Percentiles rank a stretch among this genome's conserved stretches.
Evolutionary conservation across 2,113 vertebrate genomes (phyloP).

Genomic region (Dromaius novaehollandiae): DNA sequence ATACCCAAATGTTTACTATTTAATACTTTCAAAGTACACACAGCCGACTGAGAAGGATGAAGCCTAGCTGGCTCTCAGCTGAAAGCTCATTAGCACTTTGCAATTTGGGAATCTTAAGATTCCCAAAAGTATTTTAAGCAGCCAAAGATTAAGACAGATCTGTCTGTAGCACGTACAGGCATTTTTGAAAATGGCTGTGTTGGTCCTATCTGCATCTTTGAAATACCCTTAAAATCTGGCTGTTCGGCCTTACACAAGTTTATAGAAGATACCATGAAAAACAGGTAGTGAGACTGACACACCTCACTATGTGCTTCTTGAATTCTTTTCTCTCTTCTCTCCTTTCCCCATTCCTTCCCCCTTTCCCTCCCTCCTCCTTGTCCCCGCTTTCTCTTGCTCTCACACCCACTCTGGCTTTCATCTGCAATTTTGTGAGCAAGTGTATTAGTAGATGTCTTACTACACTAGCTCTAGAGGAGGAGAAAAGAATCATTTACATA

Average conservation of each 20-base stretch:
- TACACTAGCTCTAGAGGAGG: not conserved
- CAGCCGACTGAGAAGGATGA: not conserved
- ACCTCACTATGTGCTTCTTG: not conserved
- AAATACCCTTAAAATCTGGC: not conserved
- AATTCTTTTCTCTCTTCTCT: not conserved
- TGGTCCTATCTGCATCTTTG: accelerated
- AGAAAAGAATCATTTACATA: not conserved
- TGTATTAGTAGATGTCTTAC: not conserved
- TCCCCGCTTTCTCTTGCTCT: not conserved
- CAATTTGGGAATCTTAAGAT: not conserved
- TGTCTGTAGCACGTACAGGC: accelerated
- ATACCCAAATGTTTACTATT: not conserved
- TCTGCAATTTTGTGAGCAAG: not conserved
- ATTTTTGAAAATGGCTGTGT: not conserved
- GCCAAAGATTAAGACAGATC: not conserved
- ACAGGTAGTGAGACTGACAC: not conserved
- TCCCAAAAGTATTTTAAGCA: not conserved
- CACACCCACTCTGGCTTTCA: slow-evolving; percentile 5
- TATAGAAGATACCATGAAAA: not conserved
- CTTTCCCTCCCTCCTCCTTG: not conserved
- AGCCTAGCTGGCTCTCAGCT: not conserved
- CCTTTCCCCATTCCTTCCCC: not conserved
- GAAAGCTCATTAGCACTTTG: not conserved
- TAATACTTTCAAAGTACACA: not conserved
- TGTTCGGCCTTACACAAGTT: not conserved